Evolutionary conservation across 2,113 vertebrate genomes (phyloP), one percentile per base, ranked within the genome.

Genomic region (Microcebus ravelobensis): DNA sequence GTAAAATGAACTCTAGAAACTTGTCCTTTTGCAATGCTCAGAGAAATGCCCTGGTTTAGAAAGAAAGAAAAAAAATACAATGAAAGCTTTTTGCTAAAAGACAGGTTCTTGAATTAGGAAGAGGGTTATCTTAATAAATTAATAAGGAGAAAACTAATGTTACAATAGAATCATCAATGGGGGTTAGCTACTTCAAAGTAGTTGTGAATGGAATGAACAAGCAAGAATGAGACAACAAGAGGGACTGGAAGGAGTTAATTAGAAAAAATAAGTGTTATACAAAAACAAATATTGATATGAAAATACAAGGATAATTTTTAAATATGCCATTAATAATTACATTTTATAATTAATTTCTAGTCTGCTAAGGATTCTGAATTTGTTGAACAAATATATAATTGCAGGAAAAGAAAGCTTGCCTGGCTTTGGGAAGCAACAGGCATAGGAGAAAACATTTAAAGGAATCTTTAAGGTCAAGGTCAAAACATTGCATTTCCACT

Each of bases 391-490:
- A 93, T 89, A 48, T 52, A 15, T 87, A 21, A 70, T 68, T 42
- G 34, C 8, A 55, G 34, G 15, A 77, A 55, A 88, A 83, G 6
- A 63, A 67, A 45, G 11, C 14, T 79, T 91, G 25, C 7, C 8
- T 90, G 50, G n/a, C 23, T 87, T 94, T 96, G 36, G 39, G 76
- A 94, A 97, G 50, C 86, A 85, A 52, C 9, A 94, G 17, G 4
- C 25, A 59, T 85, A 84, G 71, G 29, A 65, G n/a, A 74, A 95
- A 81, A 93, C 90, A 65, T 63, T 34, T 63, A 63, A 77, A 89
- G 74, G 8, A 55, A 81, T 92, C 45, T 65, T 20, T 79, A 87
- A 94, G 45, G 39, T 90, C 84, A 97, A 96, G 84, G 90, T 97
- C 29, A 95, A 94, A 93, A 92, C 73, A 90, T n/a, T 92, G 52